Conservation (phyloP, 2,797 vertebrate genomes). For the Lagocephalus sceleratus region DNA sequence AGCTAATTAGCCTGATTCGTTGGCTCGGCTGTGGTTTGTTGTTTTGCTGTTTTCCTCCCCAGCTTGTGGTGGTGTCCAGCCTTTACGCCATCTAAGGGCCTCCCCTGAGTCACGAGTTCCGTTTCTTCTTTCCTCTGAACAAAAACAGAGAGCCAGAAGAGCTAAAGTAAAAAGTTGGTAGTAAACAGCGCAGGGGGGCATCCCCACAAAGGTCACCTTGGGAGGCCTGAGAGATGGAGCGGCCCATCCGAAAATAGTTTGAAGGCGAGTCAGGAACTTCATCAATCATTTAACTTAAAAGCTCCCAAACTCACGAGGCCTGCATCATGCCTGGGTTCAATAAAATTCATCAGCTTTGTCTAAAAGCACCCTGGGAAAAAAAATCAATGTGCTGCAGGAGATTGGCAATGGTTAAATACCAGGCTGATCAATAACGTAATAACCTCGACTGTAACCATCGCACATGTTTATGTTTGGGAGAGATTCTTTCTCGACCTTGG, state of each 20-base stretch:
- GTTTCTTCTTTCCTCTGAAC: slow-evolving; percentile 34
- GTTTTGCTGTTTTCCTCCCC: slow-evolving; percentile 62
- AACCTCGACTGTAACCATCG: slow-evolving; percentile 50
- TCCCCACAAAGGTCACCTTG: slow-evolving; percentile 24
- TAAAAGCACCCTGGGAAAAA: slow-evolving; percentile 28
- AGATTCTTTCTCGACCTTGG: too few relatives aligned
- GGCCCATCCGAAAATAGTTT: too few relatives aligned
- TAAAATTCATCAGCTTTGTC: slow-evolving; percentile 62
- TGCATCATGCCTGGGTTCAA: slow-evolving; percentile 50
- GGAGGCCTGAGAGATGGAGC: slow-evolving; percentile 33
- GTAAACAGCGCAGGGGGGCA: too few relatives aligned
- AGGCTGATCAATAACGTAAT: slow-evolving; percentile 72
- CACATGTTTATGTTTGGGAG: too few relatives aligned
- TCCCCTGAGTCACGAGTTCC: slow-evolving; percentile 28
- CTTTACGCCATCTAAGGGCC: slow-evolving; percentile 45
- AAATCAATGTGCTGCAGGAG: slow-evolving; percentile 64
- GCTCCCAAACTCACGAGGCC: slow-evolving; percentile 41
- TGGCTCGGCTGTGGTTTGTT: slow-evolving; percentile 58
- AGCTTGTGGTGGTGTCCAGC: slow-evolving; percentile 46
- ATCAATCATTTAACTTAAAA: slow-evolving; percentile 44
- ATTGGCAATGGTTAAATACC: slow-evolving; percentile 65
- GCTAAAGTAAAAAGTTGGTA: slow-evolving; percentile 38
- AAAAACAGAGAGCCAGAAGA: slow-evolving; percentile 28
- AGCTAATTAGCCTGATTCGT: slow-evolving; percentile 74
- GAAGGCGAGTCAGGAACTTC: too few relatives aligned